phyloP scores from a whole-genome alignment of 2,888 invertebrate genomes.

The Aromia moschata region DNA sequence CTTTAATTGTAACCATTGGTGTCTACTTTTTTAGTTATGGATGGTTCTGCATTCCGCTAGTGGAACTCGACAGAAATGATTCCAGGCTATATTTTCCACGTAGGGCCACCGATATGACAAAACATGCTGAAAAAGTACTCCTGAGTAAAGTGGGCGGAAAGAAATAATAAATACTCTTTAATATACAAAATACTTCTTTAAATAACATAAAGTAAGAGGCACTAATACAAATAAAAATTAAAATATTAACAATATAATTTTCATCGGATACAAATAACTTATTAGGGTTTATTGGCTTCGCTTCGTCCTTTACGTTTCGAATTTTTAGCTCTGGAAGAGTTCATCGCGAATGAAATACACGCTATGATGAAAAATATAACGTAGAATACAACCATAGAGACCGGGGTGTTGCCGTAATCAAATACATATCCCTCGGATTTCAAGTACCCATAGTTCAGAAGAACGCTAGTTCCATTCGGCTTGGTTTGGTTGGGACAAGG shows the following conservation, averaged over 20 bases:
- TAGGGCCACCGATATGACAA: constrained; percentile 39
- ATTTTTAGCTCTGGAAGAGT: constrained; percentile 50
- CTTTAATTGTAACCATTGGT: neutral
- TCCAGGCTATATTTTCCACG: constrained; percentile 47
- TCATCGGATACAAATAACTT: constrained; percentile 16
- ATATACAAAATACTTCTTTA: constrained; percentile 19
- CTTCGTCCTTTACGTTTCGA: constrained; percentile 65
- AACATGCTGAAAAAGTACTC: constrained; percentile 32
- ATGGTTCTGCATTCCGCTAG: constrained; percentile 36
- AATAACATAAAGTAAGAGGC: constrained; percentile 20
- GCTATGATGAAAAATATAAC: constrained; percentile 69
- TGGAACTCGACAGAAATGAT: constrained; percentile 48
- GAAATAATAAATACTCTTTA: constrained; percentile 31
- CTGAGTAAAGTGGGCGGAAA: constrained; percentile 22
- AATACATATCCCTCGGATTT: constrained; percentile 66
- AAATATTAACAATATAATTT: constrained; percentile 18
- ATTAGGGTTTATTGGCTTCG: constrained; percentile 71
- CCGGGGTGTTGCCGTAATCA: constrained; percentile 66
- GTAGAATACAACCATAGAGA: constrained; percentile 72
- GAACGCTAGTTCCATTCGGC: constrained; percentile 79
- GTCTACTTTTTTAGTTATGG: constrained; percentile 7
- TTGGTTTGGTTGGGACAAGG: constrained; percentile 65
- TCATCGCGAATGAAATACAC: constrained; percentile 68
- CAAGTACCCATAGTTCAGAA: constrained; percentile 66
- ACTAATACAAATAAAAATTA: constrained; percentile 20